Base-by-base conservation (phyloP, 1,140 invertebrate genomes). In the Laodelphax striatellus region DNA sequence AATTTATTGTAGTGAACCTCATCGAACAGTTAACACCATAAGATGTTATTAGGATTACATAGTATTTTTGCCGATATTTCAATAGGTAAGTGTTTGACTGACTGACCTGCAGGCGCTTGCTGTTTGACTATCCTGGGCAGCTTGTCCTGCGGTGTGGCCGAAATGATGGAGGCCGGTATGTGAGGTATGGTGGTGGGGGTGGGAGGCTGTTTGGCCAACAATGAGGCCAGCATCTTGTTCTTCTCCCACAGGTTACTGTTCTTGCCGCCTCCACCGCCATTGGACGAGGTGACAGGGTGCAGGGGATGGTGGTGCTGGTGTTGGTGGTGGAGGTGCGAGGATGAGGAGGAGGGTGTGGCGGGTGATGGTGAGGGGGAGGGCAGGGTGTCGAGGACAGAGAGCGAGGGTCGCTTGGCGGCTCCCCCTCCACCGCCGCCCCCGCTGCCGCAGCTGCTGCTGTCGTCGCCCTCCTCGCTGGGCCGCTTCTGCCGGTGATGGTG, bases 141-240 rank as follows among this genome's bases (percentile, higher is more conserved):
- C 63, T 79, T 80, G 57, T 83, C 82, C 67, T 83, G 81, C 52
- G 82, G 81, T 22, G 78, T 84, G 52, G 80, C 82, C 46, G 75
- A 82, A 75, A 82, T 83, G 72, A 79, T 78, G 75, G 77, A 82
- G 19, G 79, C 76, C 62, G 84, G 78, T 61, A 84, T 77, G 55
- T 79, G 79, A 63, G 83, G 81, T 58, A 86, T 82, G 2, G 78
- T 78, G 43, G 86, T 82, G 53, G 84, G 82, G 41, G 82, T 80
- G n/a, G 85, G 80, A 55, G 87, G 83, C 65, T 87, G 82, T 69
- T 87, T 86, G 11, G 88, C 87, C 66, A 95, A 73, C 58, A 95
- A 72, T 50, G 84, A 84, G 11, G 90, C 90, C 62, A 94, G 76
- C 82, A 94, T 90, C 66, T 87, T 85, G 73, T 96, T 96, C 67